Evolutionary conservation across 2,888 invertebrate species (phyloP), one percentile per base, ranked within the genome.

Genomic region (Bellardia pandia): DNA sequence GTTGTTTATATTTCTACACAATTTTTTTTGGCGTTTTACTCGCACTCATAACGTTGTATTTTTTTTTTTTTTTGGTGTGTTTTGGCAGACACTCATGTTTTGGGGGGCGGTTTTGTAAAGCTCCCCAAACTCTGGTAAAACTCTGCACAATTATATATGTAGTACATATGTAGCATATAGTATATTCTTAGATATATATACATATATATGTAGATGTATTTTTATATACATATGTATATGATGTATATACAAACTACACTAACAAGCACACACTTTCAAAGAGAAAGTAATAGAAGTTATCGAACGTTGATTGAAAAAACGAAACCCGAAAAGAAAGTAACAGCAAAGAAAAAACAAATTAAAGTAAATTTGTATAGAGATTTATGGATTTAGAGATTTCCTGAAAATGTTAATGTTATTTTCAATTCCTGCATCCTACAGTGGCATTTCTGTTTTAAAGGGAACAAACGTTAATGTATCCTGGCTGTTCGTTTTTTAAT

Each of bases 61-160:
- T 81, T 51, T 56, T 69, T 60, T 60, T 69, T 62, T 56, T 72
- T 81, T 72, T 56, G 48, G 11, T 23, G 3, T 42, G 42, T 42
- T 42, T 45, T 81, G 40, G n/a, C 4, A 64, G 23, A 60, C 62
- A 30, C 37, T 71, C 45, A 42, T 3, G 33, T 83, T 76, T 51
- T 58, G 33, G 71, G 37, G n/a, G 64, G 45, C 58, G 23, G 62
- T 79, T 80, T 62, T 51, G 6, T 40, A 83, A 85, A 85, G 80
- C 85, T 85, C 80, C 79, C 60, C 85, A 69, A 58, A 85, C 79
- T 76, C 45, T 40, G 45, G 53, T 56, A 48, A 37, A 56, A 66
- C 30, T 72, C 71, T 84, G 84, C 53, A 75, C 64, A 77, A 62
- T 30, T 8, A 30, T 56, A 68, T 23, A 13, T 23, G 37, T 37